phyloP scores from a whole-genome alignment of 2,113 vertebrate species.

The Xenopus laevis region DNA sequence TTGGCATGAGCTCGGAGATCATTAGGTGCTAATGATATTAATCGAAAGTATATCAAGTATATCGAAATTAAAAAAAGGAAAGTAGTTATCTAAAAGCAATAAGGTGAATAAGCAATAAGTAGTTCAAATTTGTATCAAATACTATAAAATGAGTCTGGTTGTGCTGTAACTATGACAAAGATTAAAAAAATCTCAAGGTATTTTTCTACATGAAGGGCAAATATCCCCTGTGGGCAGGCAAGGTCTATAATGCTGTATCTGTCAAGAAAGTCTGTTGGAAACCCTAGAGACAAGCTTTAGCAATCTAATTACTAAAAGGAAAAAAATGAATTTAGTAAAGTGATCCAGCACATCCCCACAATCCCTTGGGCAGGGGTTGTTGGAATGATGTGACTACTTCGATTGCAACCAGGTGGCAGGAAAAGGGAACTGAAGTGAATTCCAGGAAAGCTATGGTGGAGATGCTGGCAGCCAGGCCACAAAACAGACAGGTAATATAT shows the following conservation, averaged over 20 bases:
- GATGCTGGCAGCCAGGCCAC: not conserved
- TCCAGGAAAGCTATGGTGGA: conserved; percentile 13
- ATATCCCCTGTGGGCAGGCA: conserved; percentile 2
- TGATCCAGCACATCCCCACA: not conserved
- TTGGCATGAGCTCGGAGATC: no score
- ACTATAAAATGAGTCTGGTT: not conserved
- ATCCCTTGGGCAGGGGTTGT: conserved; percentile 4
- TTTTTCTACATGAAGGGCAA: not conserved
- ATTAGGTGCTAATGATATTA: no score
- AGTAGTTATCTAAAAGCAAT: no score
- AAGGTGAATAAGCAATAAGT: not conserved
- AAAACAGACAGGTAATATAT: conserved; percentile 26
- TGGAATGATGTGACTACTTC: conserved; percentile 7
- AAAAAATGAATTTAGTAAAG: conserved; percentile 21
- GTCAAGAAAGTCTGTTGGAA: conserved; percentile 1
- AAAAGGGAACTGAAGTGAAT: not conserved
- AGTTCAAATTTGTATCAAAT: not conserved
- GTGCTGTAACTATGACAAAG: not conserved
- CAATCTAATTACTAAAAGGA: conserved; percentile 14
- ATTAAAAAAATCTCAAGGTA: conserved; percentile 1
- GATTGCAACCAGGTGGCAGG: conserved; percentile 10
- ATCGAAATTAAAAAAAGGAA: no score
- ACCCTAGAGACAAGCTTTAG: not conserved
- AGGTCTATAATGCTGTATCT: conserved; percentile 24
- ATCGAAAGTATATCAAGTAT: no score